phyloP scores from a whole-genome alignment of 2,797 vertebrate genomes.

The Psittacula echo region DNA sequence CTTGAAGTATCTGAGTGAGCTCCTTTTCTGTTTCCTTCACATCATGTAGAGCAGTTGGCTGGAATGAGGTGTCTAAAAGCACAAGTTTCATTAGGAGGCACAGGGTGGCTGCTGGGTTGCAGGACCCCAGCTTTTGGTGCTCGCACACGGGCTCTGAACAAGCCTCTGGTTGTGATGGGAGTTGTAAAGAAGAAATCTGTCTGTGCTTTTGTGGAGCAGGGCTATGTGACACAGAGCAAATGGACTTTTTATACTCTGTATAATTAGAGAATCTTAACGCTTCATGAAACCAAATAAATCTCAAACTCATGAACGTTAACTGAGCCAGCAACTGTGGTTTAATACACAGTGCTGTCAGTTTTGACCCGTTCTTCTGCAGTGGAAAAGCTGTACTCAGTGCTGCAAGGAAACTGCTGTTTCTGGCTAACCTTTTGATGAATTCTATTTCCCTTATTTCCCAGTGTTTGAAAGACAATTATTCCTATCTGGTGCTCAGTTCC shows the following conservation, averaged over 20 bases:
- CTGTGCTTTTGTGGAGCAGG: not conserved
- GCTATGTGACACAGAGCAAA: not conserved
- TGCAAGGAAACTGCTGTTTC: not conserved
- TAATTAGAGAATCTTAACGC: not conserved
- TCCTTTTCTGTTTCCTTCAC: not conserved
- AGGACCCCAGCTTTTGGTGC: not conserved
- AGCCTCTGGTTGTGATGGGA: rapidly evolving
- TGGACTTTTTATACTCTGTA: not conserved
- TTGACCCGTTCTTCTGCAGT: not conserved
- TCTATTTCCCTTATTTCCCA: not conserved
- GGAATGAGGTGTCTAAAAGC: not conserved
- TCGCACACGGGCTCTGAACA: rapidly evolving
- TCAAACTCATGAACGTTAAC: not conserved
- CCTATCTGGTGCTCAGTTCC: not conserved
- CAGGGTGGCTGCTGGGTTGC: not conserved
- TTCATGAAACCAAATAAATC: not conserved
- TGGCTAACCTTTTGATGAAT: not conserved
- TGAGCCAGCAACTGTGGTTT: not conserved
- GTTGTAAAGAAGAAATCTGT: not conserved
- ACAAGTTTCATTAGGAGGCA: rapidly evolving
- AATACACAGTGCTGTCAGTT: not conserved
- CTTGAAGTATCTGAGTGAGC: not conserved
- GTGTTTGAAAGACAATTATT: not conserved
- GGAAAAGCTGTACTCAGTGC: not conserved
- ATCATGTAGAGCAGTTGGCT: rapidly evolving